Evolutionary conservation across 2,888 invertebrate species (phyloP).

Genomic region (Trissoscelio sp.): DNA sequence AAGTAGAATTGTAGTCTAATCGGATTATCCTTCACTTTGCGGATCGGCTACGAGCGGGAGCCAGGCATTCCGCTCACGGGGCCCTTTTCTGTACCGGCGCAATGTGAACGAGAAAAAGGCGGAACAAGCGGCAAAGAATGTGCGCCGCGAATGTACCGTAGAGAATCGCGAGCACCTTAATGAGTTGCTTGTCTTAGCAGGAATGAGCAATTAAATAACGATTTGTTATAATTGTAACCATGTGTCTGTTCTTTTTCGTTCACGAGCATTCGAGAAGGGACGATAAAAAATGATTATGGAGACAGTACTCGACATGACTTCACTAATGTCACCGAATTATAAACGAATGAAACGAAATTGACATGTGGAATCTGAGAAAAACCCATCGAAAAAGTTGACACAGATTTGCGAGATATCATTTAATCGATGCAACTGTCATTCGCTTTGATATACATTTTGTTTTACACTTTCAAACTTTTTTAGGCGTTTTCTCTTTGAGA

Average conservation of each 20-base stretch:
- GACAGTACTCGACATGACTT: constrained; percentile 31
- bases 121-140: constrained; percentile 68
- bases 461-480: too few species aligned
- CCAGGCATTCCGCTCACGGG: constrained; percentile 41
- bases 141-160: constrained; percentile 56
- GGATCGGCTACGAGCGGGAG: constrained; percentile 44
- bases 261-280: not conserved
- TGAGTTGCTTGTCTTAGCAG: constrained; percentile 68
- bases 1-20: too few species aligned
- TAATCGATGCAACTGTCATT: too few species aligned
- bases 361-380: constrained; percentile 2
- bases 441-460: too few species aligned
- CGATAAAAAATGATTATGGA: constrained; percentile 28
- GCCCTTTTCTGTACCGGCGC: constrained; percentile 42
- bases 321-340: constrained; percentile 34
- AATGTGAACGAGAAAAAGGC: constrained; percentile 57
- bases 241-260: constrained; percentile 48
- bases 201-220: constrained; percentile 76
- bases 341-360: constrained; percentile 17
- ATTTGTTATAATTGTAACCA: constrained; percentile 77
- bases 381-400: constrained; percentile 16
- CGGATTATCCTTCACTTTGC: too few species aligned
- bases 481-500: too few species aligned
- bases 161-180: constrained; percentile 66
- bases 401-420: constrained; percentile 12